Evolutionary conservation across 2,113 vertebrate genomes (phyloP).

Genomic region (Equus przewalskii): DNA sequence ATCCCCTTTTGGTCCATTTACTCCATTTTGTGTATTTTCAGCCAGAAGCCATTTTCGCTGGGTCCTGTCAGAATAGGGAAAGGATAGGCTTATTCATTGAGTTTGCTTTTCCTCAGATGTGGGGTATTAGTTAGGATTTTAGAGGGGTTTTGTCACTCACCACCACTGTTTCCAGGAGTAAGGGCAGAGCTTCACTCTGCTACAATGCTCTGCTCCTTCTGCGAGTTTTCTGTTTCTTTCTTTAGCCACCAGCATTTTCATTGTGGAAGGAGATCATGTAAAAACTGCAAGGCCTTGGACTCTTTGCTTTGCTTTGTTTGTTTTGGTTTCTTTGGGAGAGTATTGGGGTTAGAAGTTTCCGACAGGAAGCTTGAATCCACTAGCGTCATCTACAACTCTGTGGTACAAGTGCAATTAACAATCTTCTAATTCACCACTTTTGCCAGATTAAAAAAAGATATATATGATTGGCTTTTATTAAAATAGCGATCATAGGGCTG

Average conservation of each 20-base stretch:
- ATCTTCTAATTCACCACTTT: not conserved
- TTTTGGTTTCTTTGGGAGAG: not conserved
- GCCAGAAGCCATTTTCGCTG: not conserved
- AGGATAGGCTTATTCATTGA: not conserved
- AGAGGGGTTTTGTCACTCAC: not conserved
- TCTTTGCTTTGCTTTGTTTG: not conserved
- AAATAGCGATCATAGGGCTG: not conserved
- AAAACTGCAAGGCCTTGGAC: not conserved
- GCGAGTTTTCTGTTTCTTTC: not conserved
- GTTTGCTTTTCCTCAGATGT: not conserved
- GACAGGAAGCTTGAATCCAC: not conserved
- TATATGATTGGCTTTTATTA: not conserved
- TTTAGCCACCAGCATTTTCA: not conserved
- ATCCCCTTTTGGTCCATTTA: not conserved
- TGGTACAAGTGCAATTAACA: not conserved
- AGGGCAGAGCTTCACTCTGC: not conserved
- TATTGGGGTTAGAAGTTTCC: not conserved
- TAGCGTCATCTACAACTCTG: not conserved
- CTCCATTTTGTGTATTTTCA: not conserved
- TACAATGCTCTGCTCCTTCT: not conserved
- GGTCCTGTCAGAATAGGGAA: not conserved
- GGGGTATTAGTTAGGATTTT: not conserved
- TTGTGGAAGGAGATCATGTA: not conserved
- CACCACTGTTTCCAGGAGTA: not conserved
- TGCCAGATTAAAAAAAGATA: not conserved